Percentiles rank a stretch among this genome's conserved stretches.
Conservation (phyloP, 2,797 vertebrate species). For the Sebastes jordani region DNA sequence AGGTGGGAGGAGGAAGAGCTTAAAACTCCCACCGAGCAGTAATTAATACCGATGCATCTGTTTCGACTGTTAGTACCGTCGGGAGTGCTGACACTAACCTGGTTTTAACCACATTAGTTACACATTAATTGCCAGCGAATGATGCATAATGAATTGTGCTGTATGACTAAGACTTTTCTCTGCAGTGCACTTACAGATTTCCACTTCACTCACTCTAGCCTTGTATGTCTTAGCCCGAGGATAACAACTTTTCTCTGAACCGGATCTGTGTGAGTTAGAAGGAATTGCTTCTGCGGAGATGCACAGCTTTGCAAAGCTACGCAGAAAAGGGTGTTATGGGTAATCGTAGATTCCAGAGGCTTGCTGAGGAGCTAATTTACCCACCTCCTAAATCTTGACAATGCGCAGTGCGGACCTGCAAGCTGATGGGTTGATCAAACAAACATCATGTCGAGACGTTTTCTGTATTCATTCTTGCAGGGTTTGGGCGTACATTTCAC, state of each 20-base stretch:
- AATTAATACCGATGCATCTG: slow-evolving; percentile 73
- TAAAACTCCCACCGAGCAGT: slow-evolving; percentile 65
- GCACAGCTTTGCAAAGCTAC: neutral
- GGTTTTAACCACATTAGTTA: slow-evolving; percentile 58
- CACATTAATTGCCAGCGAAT: slow-evolving; percentile 32
- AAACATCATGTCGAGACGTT: neutral
- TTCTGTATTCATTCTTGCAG: neutral
- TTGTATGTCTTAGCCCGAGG: neutral
- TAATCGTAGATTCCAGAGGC: neutral
- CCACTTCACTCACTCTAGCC: neutral
- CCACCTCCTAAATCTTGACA: neutral
- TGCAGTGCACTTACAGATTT: slow-evolving; percentile 1
- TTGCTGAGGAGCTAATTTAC: neutral
- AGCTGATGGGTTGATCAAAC: neutral
- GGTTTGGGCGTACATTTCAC: neutral
- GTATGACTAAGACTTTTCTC: slow-evolving; percentile 42
- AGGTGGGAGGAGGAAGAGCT: slow-evolving; percentile 69
- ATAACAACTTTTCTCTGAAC: neutral
- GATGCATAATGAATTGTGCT: slow-evolving; percentile 44
- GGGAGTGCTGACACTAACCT: slow-evolving; percentile 45
- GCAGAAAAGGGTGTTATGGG: neutral
- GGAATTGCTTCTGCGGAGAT: neutral
- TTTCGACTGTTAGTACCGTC: slow-evolving; percentile 4
- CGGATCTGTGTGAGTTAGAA: neutral
- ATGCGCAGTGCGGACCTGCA: neutral